Conservation (phyloP, 2,888 invertebrate species). For the Stenodema calcarata region DNA sequence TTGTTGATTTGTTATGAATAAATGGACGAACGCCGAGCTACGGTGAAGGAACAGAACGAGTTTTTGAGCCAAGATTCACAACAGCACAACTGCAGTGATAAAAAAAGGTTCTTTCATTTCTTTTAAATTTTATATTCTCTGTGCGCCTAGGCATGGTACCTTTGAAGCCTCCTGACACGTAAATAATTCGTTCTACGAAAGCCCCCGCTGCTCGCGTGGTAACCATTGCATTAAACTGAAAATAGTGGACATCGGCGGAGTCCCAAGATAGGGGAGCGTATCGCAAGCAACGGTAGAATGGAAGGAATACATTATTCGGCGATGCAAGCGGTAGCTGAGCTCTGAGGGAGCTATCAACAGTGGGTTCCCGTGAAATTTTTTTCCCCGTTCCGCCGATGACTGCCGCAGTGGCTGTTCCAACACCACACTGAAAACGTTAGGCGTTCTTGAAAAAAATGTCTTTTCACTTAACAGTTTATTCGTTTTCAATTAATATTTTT, state of each 20-base stretch:
- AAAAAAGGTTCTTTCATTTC: background rate
- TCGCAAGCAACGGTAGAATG: background rate
- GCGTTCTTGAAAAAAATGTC: no score
- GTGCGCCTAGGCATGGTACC: background rate
- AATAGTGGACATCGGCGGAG: slow-evolving; percentile 6
- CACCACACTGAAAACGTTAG: no score
- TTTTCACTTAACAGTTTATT: no score
- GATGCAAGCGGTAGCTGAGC: background rate
- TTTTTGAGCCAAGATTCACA: background rate
- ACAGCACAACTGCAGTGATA: background rate
- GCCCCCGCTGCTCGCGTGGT: background rate
- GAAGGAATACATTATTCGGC: slow-evolving; percentile 1
- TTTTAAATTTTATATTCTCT: background rate
- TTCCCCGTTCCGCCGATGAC: background rate
- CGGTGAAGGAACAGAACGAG: background rate
- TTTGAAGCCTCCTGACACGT: background rate
- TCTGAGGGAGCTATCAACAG: background rate
- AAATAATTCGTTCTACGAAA: background rate
- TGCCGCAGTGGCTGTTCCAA: no score
- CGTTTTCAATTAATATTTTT: no score
- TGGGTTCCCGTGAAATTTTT: background rate
- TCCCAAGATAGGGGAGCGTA: background rate
- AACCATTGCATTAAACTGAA: background rate
- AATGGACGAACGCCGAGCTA: no score
- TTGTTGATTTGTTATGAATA: no score